Evolutionary conservation across 2,888 invertebrate genomes (phyloP), one percentile per base, ranked within the genome.

Genomic region (Lypha dubia): DNA sequence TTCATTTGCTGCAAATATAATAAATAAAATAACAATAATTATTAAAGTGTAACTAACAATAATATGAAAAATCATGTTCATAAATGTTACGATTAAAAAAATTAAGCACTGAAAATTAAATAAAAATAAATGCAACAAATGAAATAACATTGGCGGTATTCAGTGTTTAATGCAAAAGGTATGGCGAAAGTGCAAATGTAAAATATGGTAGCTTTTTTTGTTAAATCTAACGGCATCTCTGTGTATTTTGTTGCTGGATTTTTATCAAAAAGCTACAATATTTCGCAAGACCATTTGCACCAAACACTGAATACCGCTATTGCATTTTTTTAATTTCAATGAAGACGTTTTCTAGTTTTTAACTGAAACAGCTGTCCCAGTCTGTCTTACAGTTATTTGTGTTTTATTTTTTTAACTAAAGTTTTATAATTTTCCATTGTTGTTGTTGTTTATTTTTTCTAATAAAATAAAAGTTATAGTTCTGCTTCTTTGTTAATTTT

Each of bases 21-120:
- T 71, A 71, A 71, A 71, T 71, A 20, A 44, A 58, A 46, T 22
- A 35, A 11, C 35, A 58, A 46, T 22, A 35, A 11, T 46, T 46
- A 71, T 17, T 60, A 35, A 60, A 62, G 73, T 73, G 73, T 63
- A 63, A 63, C 46, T 56, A 70, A 70, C 53, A 38, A 56, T 22
- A 13, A 46, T 46, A 46, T 32, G n/a, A 46, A 28, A 65, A 49
- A 28, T 20, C 32, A 49, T 35, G 35, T 38, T 24, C 15, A 15
- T 24, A 53, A 38, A 38, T 38, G 20, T 51, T 17, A 51, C 24
- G 41, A 41, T 56, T 24, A 49, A 9, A 7, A 49, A 20, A 20
- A 20, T n/a, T n/a, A 46, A 46, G n/a, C 0, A n/a, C 3, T 17
- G n/a, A 28, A 3, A 8, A 70, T 17, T 41, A 22, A 15, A 11